A percentile compares a stretch with the other conserved stretches of the same genome.
phyloP scores from a whole-genome alignment of 2,113 vertebrate genomes.

The Sinocyclocheilus rhinocerous region DNA sequence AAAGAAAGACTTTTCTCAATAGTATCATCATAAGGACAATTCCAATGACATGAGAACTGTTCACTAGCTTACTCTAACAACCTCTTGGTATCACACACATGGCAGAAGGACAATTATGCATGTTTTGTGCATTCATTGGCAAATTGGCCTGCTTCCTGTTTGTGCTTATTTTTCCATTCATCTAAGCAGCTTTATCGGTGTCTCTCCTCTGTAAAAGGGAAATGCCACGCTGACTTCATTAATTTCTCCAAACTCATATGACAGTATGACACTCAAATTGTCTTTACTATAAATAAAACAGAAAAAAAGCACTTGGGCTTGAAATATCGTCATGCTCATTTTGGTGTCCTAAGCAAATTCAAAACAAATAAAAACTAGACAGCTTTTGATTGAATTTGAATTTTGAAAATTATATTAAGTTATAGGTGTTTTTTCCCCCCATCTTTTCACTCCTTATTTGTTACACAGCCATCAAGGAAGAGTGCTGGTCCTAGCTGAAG shows the following conservation, averaged over 20 bases:
- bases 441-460: no score
- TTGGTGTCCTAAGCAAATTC: neutral
- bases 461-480: no score
- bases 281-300: conserved; percentile 1
- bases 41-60: neutral
- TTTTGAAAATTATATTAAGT: no score
- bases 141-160: neutral
- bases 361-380: neutral
- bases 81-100: neutral
- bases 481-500: no score
- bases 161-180: neutral
- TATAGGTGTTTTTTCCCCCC: no score
- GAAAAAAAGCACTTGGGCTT: neutral
- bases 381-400: no score
- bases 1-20: neutral
- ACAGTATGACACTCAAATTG: neutral
- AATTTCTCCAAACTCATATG: conserved; percentile 18
- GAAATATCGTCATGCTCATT: neutral
- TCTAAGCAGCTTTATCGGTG: neutral
- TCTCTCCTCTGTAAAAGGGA: neutral
- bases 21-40: neutral
- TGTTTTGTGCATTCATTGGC: neutral
- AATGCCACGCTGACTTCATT: neutral
- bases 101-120: neutral
- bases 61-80: neutral